phyloP scores from a whole-genome alignment of 2,888 invertebrate genomes.

The Cartodere bifasciata region DNA sequence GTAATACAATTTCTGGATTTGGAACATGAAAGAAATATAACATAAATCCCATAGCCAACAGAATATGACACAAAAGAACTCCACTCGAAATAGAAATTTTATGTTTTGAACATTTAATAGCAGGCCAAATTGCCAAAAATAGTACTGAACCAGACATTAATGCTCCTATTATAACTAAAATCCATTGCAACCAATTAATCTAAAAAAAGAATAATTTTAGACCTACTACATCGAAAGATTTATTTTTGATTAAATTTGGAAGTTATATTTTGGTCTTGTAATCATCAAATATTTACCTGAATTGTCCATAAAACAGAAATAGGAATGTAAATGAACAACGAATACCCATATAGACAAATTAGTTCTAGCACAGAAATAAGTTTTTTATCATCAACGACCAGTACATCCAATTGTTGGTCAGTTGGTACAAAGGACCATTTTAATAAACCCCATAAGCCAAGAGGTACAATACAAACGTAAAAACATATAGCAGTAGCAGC shows the following conservation, averaged over 20 bases:
- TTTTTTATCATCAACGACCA: slow-evolving; percentile 45
- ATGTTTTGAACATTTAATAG: slow-evolving; percentile 51
- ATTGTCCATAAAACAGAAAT: slow-evolving; percentile 88
- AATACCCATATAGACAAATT: slow-evolving; percentile 91
- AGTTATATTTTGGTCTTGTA: too few species aligned
- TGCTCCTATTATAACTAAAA: slow-evolving; percentile 69
- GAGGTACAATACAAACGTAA: slow-evolving; percentile 79
- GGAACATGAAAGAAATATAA: slow-evolving; percentile 64
- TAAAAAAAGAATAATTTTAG: too few species aligned
- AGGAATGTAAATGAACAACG: slow-evolving; percentile 86
- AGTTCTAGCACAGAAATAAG: slow-evolving; percentile 66
- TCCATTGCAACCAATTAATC: slow-evolving; percentile 89
- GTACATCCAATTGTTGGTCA: slow-evolving; percentile 49
- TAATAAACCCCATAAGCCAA: slow-evolving; percentile 69
- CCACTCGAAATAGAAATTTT: slow-evolving; percentile 49
- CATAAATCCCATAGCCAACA: slow-evolving; percentile 80
- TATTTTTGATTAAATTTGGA: too few species aligned
- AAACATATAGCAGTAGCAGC: slow-evolving; percentile 81
- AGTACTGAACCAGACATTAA: slow-evolving; percentile 77
- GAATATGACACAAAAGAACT: slow-evolving; percentile 64
- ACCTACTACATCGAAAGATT: too few species aligned
- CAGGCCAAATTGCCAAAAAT: slow-evolving; percentile 68
- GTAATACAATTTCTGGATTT: not conserved
- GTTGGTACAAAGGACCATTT: slow-evolving; percentile 61
- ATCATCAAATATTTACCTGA: slow-evolving; percentile 54